These are phyloP conservation scores for Pomatorhinus ruficollis DNA, from an alignment of 2,113 vertebrate genomes.

Conservation along the genomic window DNA sequence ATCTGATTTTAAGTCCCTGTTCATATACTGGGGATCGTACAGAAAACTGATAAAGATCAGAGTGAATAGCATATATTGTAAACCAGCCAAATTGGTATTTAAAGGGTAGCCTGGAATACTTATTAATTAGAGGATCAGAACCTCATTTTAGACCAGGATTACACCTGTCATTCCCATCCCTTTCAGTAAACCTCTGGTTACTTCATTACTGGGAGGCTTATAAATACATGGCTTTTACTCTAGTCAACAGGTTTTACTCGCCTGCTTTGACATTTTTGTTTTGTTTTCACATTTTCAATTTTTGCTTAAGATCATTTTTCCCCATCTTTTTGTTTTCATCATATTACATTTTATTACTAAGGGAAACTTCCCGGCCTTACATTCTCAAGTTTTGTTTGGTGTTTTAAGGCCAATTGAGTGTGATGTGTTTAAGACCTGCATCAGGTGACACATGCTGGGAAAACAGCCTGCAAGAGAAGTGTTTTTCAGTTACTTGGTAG, in stretches of 20 bases:
- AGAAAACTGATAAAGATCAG: not conserved
- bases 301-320: not conserved
- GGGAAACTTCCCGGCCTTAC: not conserved
- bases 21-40: not conserved
- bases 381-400: not conserved
- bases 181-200: not conserved
- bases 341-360: not conserved
- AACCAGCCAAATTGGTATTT: not conserved
- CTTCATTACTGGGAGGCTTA: not conserved
- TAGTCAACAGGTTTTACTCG: not conserved
- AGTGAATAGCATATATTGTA: not conserved
- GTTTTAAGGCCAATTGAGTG: not conserved
- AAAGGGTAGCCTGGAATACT: not conserved
- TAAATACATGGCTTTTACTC: not conserved
- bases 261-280: not conserved
- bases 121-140: not conserved
- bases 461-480: not conserved
- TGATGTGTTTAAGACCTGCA: not conserved
- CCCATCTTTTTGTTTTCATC: not conserved
- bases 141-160: not conserved
- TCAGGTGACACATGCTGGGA: not conserved
- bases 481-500: not conserved
- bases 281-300: not conserved
- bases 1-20: not conserved
- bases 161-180: not conserved